Evolutionary conservation across 2,888 invertebrate species (phyloP).

Genomic region (Elmis aenea): DNA sequence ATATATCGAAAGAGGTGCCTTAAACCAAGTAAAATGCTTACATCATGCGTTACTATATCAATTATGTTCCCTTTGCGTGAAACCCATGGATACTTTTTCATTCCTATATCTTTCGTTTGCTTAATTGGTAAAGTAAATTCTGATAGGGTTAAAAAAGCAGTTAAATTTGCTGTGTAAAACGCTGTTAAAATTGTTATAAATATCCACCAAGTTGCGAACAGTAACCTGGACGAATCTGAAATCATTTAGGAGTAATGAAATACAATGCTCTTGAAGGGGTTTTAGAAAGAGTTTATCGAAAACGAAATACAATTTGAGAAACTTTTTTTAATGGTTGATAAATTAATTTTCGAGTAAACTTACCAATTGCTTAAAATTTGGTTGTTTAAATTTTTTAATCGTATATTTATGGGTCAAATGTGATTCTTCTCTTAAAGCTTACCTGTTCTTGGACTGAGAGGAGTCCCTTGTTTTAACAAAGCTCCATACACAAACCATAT

Average conservation of each 20-base stretch:
- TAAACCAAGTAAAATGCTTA: too few species aligned
- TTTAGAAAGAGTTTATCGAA: too few species aligned
- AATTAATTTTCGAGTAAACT: too few species aligned
- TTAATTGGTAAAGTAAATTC: constrained; percentile 78
- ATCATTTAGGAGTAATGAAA: too few species aligned
- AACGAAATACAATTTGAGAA: too few species aligned
- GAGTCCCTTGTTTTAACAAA: constrained; percentile 81
- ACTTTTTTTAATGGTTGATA: too few species aligned
- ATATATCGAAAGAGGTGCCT: too few species aligned
- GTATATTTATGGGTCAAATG: too few species aligned
- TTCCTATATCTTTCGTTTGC: constrained; percentile 60
- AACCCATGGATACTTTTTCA: constrained; percentile 66
- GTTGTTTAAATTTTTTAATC: too few species aligned
- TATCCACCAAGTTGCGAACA: constrained; percentile 90
- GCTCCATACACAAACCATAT: constrained; percentile 87
- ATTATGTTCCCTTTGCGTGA: constrained; percentile 65
- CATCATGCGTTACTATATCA: constrained; percentile 59
- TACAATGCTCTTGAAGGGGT: background rate
- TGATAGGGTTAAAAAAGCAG: constrained; percentile 81
- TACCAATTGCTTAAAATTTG: too few species aligned
- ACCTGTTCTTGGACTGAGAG: constrained; percentile 76
- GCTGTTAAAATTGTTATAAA: constrained; percentile 82
- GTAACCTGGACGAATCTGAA: constrained; percentile 73
- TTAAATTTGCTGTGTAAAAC: constrained; percentile 87
- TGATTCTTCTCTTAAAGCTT: too few species aligned